Evolutionary conservation across 1,140 invertebrate genomes (phyloP), one percentile per base, ranked within the genome.

Genomic region (Bombus confusus): DNA sequence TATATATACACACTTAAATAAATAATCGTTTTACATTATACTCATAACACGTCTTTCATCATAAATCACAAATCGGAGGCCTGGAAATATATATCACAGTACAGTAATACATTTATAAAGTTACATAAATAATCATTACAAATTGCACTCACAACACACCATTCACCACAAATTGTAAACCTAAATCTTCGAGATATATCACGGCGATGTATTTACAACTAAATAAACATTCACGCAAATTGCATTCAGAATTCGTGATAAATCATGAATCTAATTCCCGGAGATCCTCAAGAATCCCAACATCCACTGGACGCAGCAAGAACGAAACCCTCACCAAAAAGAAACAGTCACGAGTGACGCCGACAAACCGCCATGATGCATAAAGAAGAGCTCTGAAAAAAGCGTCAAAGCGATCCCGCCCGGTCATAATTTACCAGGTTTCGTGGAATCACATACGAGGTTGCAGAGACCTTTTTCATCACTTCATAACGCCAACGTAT

Each of bases 401-500:
- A 41, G 31, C n/a, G 52, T 43, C 39, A 43, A 59, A 75, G 71
- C 34, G 64, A 28, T 25, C 28, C 34, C 28, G 43, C 9, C 4
- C 3, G 25, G 39, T 28, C 68, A 62, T 71, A 62, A 66, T 75
- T 83, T 66, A 75, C 12, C 64, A 15, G 22, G 34, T 52, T 78
- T 68, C 75, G 43, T 28, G 75, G 82, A 80, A 79, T 78, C 47
- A 10, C 76, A 34, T 15, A 31, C 52, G 66, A 59, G 31, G 12
- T 72, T 43, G 66, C 83, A 62, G 43, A 79, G 47, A 80, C 9
- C 34, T n/a, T 41, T 47, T 43, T 71, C 68, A 31, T 69, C 66
- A n/a, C 41, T 18, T 47, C 31, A 9, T 22, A 41, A 18, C 10
- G 43, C 10, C 52, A 18, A 31, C 34, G 34, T 34, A 34, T n/a